A percentile compares a stretch with the other conserved stretches of the same genome.
phyloP scores from a whole-genome alignment of 53 echinoderm and acorn worm species.

The Stichopus horrens region DNA sequence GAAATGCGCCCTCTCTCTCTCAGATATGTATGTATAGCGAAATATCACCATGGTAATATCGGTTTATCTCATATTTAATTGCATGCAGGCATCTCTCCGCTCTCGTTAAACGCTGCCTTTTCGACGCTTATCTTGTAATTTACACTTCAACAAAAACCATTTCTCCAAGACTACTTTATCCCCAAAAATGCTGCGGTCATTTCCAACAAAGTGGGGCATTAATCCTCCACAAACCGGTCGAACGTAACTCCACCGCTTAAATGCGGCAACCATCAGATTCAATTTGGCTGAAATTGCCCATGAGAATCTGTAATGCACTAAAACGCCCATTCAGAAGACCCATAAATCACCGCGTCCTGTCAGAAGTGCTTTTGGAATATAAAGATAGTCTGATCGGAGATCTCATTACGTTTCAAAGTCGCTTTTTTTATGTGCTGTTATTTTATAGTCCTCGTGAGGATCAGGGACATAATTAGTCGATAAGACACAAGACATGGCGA shows the following conservation, averaged over 20 bases:
- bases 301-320: slow-evolving; percentile 43
- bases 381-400: slow-evolving; percentile 17
- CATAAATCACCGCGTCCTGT: slow-evolving; percentile 39
- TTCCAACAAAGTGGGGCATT: slow-evolving; percentile 48
- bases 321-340: slow-evolving; percentile 41
- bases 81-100: slow-evolving; percentile 15
- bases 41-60: slow-evolving; percentile 28
- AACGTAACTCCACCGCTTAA: slow-evolving; percentile 35
- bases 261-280: slow-evolving; percentile 45
- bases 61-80: slow-evolving; percentile 18
- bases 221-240: slow-evolving; percentile 32
- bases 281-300: slow-evolving; percentile 50
- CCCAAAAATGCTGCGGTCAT: slow-evolving; percentile 35
- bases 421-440: slow-evolving; percentile 30
- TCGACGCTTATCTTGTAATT: slow-evolving; percentile 42
- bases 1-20: slow-evolving; percentile 8
- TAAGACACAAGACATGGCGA: slow-evolving; percentile 33
- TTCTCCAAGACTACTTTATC: slow-evolving; percentile 29
- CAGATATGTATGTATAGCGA: not conserved
- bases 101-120: slow-evolving; percentile 36
- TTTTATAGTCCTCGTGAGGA: slow-evolving; percentile 46
- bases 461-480: slow-evolving; percentile 18
- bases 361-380: slow-evolving; percentile 34
- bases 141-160: slow-evolving; percentile 25
- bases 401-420: slow-evolving; percentile 33